Evolutionary conservation across 1,140 invertebrate species (phyloP).

Genomic region (Ceratina australensis): DNA sequence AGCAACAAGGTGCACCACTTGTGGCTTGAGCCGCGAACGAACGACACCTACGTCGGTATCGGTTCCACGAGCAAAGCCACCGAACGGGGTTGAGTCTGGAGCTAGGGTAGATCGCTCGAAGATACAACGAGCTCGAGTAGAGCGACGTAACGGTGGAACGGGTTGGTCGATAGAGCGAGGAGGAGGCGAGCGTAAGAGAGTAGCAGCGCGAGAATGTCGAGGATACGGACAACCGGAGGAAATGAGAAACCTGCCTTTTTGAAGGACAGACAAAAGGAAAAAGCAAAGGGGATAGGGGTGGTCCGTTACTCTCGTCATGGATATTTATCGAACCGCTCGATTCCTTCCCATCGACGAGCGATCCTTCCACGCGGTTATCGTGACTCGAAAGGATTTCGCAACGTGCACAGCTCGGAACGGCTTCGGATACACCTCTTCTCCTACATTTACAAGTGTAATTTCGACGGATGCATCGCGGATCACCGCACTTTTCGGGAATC

Average conservation of each 20-base stretch:
- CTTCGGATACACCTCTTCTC: constrained; percentile 22
- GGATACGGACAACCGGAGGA: constrained; percentile 39
- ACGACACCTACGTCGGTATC: constrained; percentile 50
- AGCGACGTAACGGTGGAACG: constrained; percentile 57
- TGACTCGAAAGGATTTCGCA: constrained; percentile 26
- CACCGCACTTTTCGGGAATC: constrained; percentile 3
- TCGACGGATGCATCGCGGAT: constrained; percentile 10
- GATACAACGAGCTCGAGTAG: constrained; percentile 52
- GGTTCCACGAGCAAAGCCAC: constrained; percentile 26
- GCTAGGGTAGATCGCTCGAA: constrained; percentile 37
- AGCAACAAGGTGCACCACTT: constrained; percentile 56
- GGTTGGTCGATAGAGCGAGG: constrained; percentile 52
- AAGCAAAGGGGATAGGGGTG: constrained; percentile 30
- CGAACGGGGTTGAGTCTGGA: constrained; percentile 13
- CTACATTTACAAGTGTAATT: constrained; percentile 39
- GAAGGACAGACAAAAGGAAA: constrained; percentile 50
- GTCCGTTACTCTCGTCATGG: constrained; percentile 47
- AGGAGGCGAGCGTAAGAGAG: constrained; percentile 40
- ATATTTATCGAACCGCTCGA: constrained; percentile 55
- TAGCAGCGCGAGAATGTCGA: constrained; percentile 28
- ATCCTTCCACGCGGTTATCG: constrained; percentile 16
- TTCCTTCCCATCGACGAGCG: constrained; percentile 15
- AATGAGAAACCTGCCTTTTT: constrained; percentile 53
- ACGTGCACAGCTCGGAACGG: background rate
- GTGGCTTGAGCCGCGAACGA: constrained; percentile 40